Conservation (phyloP, 2,888 invertebrate species). For the Netelia melanura region DNA sequence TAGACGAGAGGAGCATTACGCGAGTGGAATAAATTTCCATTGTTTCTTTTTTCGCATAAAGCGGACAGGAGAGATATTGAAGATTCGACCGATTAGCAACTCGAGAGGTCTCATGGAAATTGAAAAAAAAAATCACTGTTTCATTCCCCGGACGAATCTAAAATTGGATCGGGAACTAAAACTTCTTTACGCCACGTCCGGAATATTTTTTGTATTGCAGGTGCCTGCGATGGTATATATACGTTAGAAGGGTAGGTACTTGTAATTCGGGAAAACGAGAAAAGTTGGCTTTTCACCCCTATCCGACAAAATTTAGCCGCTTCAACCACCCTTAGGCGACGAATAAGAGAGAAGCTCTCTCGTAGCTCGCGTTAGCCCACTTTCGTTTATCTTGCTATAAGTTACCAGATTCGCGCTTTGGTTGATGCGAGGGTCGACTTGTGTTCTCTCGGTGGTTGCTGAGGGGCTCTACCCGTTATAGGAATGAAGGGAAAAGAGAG, state of each 20-base stretch:
- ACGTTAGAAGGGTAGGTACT: background rate
- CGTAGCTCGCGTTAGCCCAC: slow-evolving; percentile 11
- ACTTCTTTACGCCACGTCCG: background rate
- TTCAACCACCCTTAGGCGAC: slow-evolving; percentile 10
- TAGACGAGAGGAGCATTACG: slow-evolving; percentile 5
- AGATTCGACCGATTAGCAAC: slow-evolving; percentile 22
- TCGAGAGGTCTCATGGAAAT: slow-evolving; percentile 11
- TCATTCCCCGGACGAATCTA: slow-evolving; percentile 15
- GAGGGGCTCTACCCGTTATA: background rate
- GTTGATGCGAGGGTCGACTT: slow-evolving; percentile 33
- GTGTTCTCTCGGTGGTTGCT: background rate
- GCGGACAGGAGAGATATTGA: slow-evolving; percentile 6
- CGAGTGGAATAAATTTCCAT: background rate
- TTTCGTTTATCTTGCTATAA: slow-evolving; percentile 57
- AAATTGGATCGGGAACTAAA: slow-evolving; percentile 27
- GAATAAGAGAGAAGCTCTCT: slow-evolving; percentile 2
- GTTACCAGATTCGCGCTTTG: slow-evolving; percentile 57
- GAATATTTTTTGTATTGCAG: slow-evolving; percentile 18
- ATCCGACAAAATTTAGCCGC: slow-evolving; percentile 21
- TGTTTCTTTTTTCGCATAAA: background rate
- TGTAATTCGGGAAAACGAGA: slow-evolving; percentile 32
- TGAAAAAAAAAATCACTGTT: background rate
- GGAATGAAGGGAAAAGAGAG: background rate
- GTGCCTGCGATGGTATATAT: background rate
- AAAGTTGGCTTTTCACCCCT: slow-evolving; percentile 23